Conservation (phyloP, 2,797 vertebrate species). For the Myotis vivesi region DNA sequence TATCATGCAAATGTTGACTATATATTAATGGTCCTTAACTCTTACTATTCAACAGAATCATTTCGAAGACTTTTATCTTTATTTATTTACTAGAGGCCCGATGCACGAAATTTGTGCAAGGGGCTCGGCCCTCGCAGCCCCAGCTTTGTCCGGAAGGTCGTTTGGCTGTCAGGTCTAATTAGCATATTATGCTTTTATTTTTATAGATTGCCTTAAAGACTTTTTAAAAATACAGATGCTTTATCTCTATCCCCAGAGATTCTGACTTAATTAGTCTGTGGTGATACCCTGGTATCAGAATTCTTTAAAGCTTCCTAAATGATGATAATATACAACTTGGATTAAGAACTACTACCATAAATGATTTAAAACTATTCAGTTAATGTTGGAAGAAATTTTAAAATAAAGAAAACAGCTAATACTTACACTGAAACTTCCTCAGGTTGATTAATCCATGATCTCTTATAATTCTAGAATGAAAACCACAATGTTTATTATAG, state of each 20-base stretch:
- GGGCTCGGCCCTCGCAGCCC: too few relatives aligned
- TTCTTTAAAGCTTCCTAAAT: slow-evolving; percentile 25
- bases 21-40: slow-evolving; percentile 4
- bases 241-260: neutral
- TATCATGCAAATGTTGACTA: neutral
- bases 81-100: neutral
- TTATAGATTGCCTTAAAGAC: neutral
- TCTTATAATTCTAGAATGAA: slow-evolving; percentile 93
- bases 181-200: too few relatives aligned
- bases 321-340: neutral
- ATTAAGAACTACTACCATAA: slow-evolving; percentile 35
- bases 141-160: too few relatives aligned
- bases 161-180: too few relatives aligned
- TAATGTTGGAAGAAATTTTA: neutral
- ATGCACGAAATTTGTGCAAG: too few relatives aligned
- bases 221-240: neutral
- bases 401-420: slow-evolving; percentile 57
- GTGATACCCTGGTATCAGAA: neutral
- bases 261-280: neutral
- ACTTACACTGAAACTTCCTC: slow-evolving; percentile 98
- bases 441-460: slow-evolving; percentile 98
- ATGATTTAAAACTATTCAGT: slow-evolving; percentile 46
- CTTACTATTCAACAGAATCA: neutral
- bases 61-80: neutral
- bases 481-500: slow-evolving; percentile 62